phyloP scores from a whole-genome alignment of 2,113 vertebrate species.

The Probosciger aterrimus region DNA sequence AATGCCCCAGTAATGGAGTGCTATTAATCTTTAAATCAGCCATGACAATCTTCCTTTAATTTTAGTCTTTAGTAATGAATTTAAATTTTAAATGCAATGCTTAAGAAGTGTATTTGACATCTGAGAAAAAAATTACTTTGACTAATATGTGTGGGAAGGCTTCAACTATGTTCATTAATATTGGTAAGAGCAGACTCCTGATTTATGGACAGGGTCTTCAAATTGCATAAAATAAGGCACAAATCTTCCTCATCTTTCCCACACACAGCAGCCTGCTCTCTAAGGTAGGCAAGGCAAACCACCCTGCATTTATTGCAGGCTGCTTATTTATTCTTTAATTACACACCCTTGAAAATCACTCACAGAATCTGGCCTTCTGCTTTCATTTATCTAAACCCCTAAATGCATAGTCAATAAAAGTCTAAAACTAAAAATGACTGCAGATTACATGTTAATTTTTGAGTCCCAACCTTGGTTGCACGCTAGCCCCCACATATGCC shows the following conservation, averaged over 20 bases:
- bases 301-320: not conserved
- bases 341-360: not conserved
- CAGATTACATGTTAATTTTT: not conserved
- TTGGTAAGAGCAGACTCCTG: not conserved
- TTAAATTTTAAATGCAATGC: not conserved
- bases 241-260: not conserved
- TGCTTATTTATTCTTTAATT: not conserved
- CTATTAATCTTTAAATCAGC: not conserved
- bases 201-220: not conserved
- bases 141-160: not conserved
- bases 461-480: not conserved
- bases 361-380: not conserved
- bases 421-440: not conserved
- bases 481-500: accelerated
- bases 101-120: not conserved
- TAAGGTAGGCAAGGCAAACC: not conserved
- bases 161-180: not conserved
- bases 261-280: not conserved
- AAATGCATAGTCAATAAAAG: not conserved
- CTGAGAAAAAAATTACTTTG: not conserved
- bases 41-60: not conserved
- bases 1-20: not conserved
- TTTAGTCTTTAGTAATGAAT: not conserved
- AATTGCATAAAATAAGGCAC: not conserved
- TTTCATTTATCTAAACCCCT: not conserved